Evolutionary conservation across 2,888 invertebrate genomes (phyloP).

Genomic region (Stenotaenia linearis): DNA sequence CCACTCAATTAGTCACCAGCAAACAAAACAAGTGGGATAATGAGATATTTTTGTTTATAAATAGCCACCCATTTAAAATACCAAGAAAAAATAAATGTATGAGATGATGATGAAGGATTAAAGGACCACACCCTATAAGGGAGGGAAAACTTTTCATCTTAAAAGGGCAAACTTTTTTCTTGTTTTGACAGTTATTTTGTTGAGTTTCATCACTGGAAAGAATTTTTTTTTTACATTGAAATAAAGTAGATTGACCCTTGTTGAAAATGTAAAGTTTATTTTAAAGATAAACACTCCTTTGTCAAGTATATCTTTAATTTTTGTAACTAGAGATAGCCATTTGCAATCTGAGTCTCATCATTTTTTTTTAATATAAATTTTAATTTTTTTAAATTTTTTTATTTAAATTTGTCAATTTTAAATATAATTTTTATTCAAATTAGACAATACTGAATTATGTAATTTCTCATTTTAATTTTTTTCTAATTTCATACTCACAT

Average conservation of each 20-base stretch:
- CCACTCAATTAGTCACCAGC: background rate
- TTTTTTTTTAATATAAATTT: background rate
- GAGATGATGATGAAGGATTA: background rate
- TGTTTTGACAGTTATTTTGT: too few relatives aligned
- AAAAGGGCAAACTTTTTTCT: background rate
- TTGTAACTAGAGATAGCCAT: background rate
- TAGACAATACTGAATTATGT: background rate
- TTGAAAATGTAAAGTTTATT: background rate
- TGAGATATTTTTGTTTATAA: background rate
- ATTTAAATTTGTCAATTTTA: background rate
- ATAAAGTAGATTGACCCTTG: background rate
- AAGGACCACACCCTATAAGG: conserved; percentile 2
- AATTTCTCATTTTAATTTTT: background rate
- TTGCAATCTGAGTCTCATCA: background rate
- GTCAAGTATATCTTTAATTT: conserved; percentile 2
- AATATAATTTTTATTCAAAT: background rate
- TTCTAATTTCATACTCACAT: too few relatives aligned
- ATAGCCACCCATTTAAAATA: background rate
- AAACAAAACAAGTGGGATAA: background rate
- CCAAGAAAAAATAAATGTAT: background rate
- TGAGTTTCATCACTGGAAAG: too few relatives aligned
- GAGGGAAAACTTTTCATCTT: background rate
- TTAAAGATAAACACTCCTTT: conserved; percentile 20
- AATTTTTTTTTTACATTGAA: background rate
- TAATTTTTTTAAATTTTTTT: background rate